Evolutionary conservation across 2,888 invertebrate species (phyloP), one percentile per base, ranked within the genome.

Genomic region (Trachelus iudaicus): DNA sequence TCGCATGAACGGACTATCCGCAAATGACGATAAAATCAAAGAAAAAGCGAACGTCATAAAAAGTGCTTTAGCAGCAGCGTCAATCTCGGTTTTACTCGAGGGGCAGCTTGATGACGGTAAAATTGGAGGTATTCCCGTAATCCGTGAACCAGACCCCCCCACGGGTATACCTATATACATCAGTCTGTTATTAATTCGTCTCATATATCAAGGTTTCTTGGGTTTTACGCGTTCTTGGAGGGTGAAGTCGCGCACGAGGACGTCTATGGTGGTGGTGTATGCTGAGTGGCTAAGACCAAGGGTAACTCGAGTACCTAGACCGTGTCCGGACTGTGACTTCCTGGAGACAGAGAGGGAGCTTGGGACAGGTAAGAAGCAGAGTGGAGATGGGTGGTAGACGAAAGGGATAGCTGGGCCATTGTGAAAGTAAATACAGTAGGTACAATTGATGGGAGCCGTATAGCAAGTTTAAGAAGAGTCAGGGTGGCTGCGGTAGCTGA

Each of bases 111-210:
- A 73, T 73, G 71, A 76, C 69, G 73, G 34, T 56, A 75, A 78
- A 78, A 76, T 69, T 73, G 69, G 15, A 76, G 76, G 34, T 40
- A 71, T 71, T 76, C 73, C 68, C 69, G 69, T 73, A 73, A 35
- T 75, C 78, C 73, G 33, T 33, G n/a, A 73, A 34, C 11, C 73
- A 30, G 73, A 35, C 0, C 12, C 34, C 0, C 12, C 34, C 15
- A 4, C 23, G 13, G 4, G 11, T 35, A n/a, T 73, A 73, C 33
- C 73, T 73, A 34, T 73, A 15, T 11, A 31, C 13, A 79, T 77
- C 81, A 77, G 80, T 79, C 40, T 40, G 82, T 84, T 86, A 86
- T 85, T 85, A 85, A 85, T 85, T 86, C 85, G 79, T 78, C 82
- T 82, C 84, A 83, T 85, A 86, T 81, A 85, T 85, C 84, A 85